A percentile compares a stretch with the other conserved stretches of the same genome.
These are phyloP conservation scores for Marisa cornuarietis DNA, from an alignment of 1,140 invertebrate genomes.

Conservation along the genomic window DNA sequence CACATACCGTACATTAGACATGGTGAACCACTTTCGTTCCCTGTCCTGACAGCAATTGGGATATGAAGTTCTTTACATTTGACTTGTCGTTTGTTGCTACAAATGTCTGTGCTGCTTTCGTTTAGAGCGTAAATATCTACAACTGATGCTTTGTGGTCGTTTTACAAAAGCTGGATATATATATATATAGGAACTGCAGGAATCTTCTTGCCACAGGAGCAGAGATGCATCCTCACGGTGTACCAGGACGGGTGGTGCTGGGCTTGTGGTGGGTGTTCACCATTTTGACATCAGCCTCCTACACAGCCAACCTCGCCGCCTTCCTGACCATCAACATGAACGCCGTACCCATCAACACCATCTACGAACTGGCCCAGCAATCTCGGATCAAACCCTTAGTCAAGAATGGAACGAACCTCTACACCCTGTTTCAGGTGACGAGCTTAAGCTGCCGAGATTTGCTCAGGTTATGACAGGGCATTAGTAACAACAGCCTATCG, in stretches of 20 bases:
- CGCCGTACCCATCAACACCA: slow-evolving; percentile 66
- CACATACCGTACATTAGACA: no score
- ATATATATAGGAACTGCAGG: not conserved
- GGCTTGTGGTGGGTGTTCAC: slow-evolving; percentile 98
- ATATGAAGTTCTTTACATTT: no score
- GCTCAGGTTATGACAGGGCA: no score
- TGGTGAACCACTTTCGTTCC: no score
- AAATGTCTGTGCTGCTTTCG: no score
- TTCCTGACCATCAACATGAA: slow-evolving; percentile 75
- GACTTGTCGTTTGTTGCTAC: no score
- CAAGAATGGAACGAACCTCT: slow-evolving; percentile 38
- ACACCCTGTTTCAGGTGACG: slow-evolving; percentile 36
- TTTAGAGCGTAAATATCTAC: no score
- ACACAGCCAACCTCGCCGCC: slow-evolving; percentile 94
- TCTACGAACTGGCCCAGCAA: slow-evolving; percentile 87
- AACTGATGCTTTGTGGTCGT: no score
- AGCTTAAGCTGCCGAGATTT: no score
- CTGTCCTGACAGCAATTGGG: no score
- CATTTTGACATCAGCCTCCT: slow-evolving; percentile 96
- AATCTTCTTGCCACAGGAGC: slow-evolving; percentile 21
- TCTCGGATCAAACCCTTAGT: slow-evolving; percentile 75
- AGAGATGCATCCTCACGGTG: slow-evolving; percentile 29
- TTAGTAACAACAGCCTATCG: no score
- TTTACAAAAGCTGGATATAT: no score
- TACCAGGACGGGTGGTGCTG: slow-evolving; percentile 38